A percentile compares a stretch with the other conserved stretches of the same genome.
These are phyloP conservation scores for Acanthopleura granulata DNA, from an alignment of 2,888 invertebrate species.

Conservation along the genomic window DNA sequence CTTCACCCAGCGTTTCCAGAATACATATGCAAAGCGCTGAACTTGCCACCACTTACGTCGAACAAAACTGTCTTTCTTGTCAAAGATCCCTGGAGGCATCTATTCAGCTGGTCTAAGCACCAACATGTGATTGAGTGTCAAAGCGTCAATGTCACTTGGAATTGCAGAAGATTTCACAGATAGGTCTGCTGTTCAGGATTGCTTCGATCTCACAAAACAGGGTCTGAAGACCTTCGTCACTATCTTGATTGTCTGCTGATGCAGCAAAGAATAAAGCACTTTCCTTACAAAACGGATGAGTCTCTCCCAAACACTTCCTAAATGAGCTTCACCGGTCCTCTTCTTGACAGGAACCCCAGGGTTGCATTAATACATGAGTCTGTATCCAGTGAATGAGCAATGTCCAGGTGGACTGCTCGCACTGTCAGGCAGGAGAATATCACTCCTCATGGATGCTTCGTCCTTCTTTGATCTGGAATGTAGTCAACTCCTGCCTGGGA, in stretches of 20 bases:
- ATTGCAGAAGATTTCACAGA: conserved; percentile 24
- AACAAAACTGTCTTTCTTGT: conserved; percentile 29
- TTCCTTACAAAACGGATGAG: conserved; percentile 29
- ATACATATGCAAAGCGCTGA: conserved; percentile 34
- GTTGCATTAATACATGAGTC: conserved; percentile 28
- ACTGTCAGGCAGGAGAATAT: conserved; percentile 30
- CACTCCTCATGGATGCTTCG: conserved; percentile 26
- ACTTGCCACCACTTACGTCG: conserved; percentile 34
- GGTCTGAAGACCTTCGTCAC: conserved; percentile 32
- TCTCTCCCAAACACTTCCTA: conserved; percentile 36
- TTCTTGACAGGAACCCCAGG: conserved; percentile 27
- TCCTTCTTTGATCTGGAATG: conserved; percentile 27
- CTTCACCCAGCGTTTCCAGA: conserved; percentile 26
- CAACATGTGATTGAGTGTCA: conserved; percentile 34
- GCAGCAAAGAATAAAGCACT: conserved; percentile 25
- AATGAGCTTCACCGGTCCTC: conserved; percentile 22
- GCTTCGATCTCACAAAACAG: conserved; percentile 32
- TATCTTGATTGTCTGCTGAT: conserved; percentile 23
- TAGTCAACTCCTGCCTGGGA: conserved; percentile 25
- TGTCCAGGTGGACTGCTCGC: conserved; percentile 30
- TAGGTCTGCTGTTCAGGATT: conserved; percentile 32
- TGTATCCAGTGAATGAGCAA: conserved; percentile 25
- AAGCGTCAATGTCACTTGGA: conserved; percentile 26
- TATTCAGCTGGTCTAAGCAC: conserved; percentile 5
- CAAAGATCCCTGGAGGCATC: conserved; percentile 28